A percentile compares a stretch with the other conserved stretches of the same genome.
phyloP scores from a whole-genome alignment of 2,888 invertebrate genomes.

The Muschampia plurimacula region DNA sequence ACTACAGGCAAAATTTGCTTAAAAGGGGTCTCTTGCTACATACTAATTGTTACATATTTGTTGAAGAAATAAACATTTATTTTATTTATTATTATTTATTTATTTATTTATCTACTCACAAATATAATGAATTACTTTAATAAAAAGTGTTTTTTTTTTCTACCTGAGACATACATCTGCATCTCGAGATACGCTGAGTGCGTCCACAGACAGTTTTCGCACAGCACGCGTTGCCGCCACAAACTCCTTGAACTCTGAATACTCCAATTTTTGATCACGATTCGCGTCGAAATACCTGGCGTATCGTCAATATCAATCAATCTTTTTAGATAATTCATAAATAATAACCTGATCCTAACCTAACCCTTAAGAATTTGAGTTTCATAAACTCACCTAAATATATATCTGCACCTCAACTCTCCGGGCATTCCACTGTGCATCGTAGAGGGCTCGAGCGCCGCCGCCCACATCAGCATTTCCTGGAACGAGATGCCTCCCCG shows the following conservation, averaged over 20 bases:
- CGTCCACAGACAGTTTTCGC: slow-evolving; percentile 82
- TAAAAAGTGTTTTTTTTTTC: too few relatives aligned
- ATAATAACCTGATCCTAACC: background rate
- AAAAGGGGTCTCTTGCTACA: too few relatives aligned
- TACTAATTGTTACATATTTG: too few relatives aligned
- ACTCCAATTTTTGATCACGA: slow-evolving; percentile 80
- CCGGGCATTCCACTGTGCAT: slow-evolving; percentile 88
- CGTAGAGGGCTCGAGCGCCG: slow-evolving; percentile 88
- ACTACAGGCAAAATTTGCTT: too few relatives aligned
- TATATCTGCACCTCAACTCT: slow-evolving; percentile 89
- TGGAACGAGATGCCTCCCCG: slow-evolving; percentile 83
- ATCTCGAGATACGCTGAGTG: slow-evolving; percentile 83
- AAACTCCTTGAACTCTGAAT: slow-evolving; percentile 86
- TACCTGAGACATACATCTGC: slow-evolving; percentile 73
- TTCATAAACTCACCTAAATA: slow-evolving; percentile 79
- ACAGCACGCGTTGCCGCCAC: slow-evolving; percentile 83
- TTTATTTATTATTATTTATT: too few relatives aligned
- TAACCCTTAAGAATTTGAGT: background rate
- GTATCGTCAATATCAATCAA: background rate
- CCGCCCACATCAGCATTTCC: slow-evolving; percentile 86
- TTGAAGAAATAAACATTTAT: too few relatives aligned
- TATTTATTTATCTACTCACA: too few relatives aligned
- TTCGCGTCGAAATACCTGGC: slow-evolving; percentile 86
- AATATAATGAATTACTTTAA: too few relatives aligned
- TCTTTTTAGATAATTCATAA: background rate